Evolutionary conservation across 2,888 invertebrate genomes (phyloP).

Genomic region (Punctoribates punctum): DNA sequence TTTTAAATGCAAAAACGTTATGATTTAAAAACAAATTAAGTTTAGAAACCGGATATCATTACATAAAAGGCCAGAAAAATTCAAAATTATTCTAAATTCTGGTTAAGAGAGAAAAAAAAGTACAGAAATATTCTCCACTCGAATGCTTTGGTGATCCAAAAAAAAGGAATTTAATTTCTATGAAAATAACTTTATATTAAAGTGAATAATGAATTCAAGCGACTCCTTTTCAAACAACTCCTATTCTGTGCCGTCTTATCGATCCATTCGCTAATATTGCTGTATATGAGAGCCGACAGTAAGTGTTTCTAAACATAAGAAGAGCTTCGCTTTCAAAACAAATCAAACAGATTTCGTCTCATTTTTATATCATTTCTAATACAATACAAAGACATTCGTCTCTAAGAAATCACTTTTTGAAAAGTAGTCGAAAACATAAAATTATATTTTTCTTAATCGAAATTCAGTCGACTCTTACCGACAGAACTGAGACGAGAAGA

Average conservation of each 20-base stretch:
- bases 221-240: conserved; percentile 1
- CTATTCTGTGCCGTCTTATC: not conserved
- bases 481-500: not conserved
- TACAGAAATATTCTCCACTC: not conserved
- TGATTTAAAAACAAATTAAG: too few relatives aligned
- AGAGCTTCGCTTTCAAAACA: conserved; percentile 6
- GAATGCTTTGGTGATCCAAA: not conserved
- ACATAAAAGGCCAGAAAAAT: too few relatives aligned
- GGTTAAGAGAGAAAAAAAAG: too few relatives aligned
- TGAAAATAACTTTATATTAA: conserved; percentile 10
- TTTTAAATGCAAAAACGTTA: too few relatives aligned
- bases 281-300: too few relatives aligned
- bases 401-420: not conserved
- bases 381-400: not conserved
- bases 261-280: not conserved
- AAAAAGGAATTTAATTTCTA: conserved; percentile 3
- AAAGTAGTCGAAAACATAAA: not conserved
- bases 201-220: not conserved
- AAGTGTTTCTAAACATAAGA: not conserved
- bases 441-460: not conserved
- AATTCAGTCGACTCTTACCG: not conserved
- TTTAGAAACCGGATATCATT: too few relatives aligned
- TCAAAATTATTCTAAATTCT: too few relatives aligned
- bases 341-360: conserved; percentile 6
- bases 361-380: not conserved